phyloP scores from a whole-genome alignment of 2,797 vertebrate genomes.

The Parauchenoglanis punctatus region DNA sequence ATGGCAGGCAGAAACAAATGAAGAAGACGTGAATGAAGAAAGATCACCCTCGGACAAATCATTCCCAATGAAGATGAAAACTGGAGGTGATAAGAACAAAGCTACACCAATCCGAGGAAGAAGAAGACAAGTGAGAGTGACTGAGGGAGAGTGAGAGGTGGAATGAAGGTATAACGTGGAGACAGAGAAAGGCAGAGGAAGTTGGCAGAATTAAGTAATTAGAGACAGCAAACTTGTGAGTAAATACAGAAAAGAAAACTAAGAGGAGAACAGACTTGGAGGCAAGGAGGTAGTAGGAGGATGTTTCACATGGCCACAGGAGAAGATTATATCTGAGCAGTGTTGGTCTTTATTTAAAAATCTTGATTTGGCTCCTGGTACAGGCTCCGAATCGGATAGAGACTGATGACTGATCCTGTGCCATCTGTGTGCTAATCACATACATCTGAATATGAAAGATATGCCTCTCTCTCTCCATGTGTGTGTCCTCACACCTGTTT shows the following conservation, averaged over 20 bases:
- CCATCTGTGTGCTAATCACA: slow-evolving; percentile 61
- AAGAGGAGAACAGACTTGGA: slow-evolving; percentile 11
- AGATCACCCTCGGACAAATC: not conserved
- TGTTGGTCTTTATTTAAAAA: slow-evolving; percentile 48
- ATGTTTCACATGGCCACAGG: slow-evolving; percentile 21
- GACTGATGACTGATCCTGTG: slow-evolving; percentile 55
- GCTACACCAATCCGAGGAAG: slow-evolving; percentile 9
- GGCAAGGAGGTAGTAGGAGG: slow-evolving; percentile 3
- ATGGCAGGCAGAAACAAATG: not conserved
- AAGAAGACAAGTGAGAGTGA: slow-evolving; percentile 10
- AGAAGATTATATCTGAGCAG: slow-evolving; percentile 17
- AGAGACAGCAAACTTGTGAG: slow-evolving; percentile 21
- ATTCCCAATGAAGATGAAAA: slow-evolving; percentile 1
- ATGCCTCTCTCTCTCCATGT: slow-evolving; percentile 13
- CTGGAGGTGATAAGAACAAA: slow-evolving; percentile 1
- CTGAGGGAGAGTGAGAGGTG: slow-evolving; percentile 9
- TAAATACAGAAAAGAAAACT: not conserved
- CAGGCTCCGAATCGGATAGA: slow-evolving; percentile 38
- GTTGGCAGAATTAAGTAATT: slow-evolving; percentile 6
- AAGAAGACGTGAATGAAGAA: not conserved
- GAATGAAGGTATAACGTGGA: not conserved
- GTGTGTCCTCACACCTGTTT: slow-evolving; percentile 55
- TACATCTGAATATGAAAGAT: slow-evolving; percentile 58
- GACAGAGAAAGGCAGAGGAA: slow-evolving; percentile 18
- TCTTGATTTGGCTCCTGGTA: slow-evolving; percentile 49